Conservation (phyloP, 2,113 vertebrate genomes). For the Collichthys lucidus region DNA sequence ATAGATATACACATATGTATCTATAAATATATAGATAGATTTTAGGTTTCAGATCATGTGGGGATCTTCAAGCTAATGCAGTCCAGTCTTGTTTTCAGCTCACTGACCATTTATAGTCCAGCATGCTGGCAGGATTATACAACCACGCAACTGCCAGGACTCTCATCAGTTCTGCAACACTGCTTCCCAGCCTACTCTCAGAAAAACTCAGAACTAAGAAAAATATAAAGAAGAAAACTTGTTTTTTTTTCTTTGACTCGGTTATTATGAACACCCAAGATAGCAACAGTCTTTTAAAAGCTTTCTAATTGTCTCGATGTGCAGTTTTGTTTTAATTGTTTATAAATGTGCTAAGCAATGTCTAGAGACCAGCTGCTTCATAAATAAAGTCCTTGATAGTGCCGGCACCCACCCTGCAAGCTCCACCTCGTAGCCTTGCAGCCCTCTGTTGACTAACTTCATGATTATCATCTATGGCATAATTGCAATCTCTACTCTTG, state of each 20-base stretch:
- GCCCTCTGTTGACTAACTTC: slow-evolving; percentile 15
- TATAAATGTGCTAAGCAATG: slow-evolving; percentile 48
- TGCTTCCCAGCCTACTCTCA: slow-evolving; percentile 16
- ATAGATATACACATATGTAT: slow-evolving; percentile 1
- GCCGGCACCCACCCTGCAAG: slow-evolving; percentile 7
- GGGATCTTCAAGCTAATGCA: slow-evolving; percentile 1
- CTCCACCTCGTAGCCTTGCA: neutral
- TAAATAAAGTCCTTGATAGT: slow-evolving; percentile 40
- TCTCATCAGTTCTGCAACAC: slow-evolving; percentile 50
- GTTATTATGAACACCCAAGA: slow-evolving; percentile 46
- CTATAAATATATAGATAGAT: neutral
- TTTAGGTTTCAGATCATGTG: neutral
- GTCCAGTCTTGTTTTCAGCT: slow-evolving; percentile 28
- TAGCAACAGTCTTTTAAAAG: slow-evolving; percentile 37
- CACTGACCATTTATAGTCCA: slow-evolving; percentile 32
- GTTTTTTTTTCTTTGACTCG: slow-evolving; percentile 32
- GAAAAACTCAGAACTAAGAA: neutral
- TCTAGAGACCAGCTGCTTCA: slow-evolving; percentile 51
- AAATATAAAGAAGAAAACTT: neutral
- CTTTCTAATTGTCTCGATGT: slow-evolving; percentile 53
- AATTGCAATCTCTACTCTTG: slow-evolving; percentile 5
- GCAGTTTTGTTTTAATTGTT: slow-evolving; percentile 58
- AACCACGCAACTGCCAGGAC: slow-evolving; percentile 20
- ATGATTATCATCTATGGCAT: slow-evolving; percentile 1
- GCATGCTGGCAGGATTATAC: slow-evolving; percentile 24